phyloP scores from a whole-genome alignment of 2,888 invertebrate genomes.

The Nebria salina region DNA sequence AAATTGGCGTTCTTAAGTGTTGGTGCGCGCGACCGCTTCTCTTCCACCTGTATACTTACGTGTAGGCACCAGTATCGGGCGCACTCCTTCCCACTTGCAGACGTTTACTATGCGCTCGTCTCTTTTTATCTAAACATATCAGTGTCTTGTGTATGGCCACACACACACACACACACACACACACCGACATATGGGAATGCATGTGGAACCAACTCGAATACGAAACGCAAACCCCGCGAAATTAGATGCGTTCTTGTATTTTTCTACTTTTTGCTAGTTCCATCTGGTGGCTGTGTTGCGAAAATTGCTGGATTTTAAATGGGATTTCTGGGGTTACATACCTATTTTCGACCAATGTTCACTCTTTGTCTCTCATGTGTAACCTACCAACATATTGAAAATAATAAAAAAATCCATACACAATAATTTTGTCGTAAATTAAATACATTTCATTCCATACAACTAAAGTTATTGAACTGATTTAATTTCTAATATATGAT shows the following conservation, averaged over 20 bases:
- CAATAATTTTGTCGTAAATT: too few relatives aligned
- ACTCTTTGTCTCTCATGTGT: not conserved
- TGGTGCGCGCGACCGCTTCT: not conserved
- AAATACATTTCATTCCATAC: too few relatives aligned
- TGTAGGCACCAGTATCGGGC: too few relatives aligned
- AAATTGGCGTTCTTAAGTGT: conserved; percentile 43
- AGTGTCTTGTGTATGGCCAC: not conserved
- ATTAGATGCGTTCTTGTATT: conserved; percentile 34
- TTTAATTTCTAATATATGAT: too few relatives aligned
- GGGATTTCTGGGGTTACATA: not conserved
- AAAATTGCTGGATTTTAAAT: not conserved
- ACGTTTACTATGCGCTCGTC: not conserved
- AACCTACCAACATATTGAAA: too few relatives aligned
- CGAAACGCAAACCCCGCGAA: conserved; percentile 43
- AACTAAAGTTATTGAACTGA: too few relatives aligned
- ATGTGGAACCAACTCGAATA: conserved; percentile 13
- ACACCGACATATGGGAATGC: not conserved
- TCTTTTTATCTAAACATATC: conserved; percentile 4
- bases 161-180: conserved; percentile 9
- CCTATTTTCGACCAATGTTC: conserved; percentile 16
- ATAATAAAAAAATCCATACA: too few relatives aligned
- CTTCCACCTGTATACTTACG: not conserved
- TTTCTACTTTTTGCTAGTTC: not conserved
- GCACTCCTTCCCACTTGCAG: not conserved
- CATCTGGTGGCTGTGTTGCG: not conserved